Conservation (phyloP, 1,140 invertebrate species). For the Eupristina koningsbergeri region DNA sequence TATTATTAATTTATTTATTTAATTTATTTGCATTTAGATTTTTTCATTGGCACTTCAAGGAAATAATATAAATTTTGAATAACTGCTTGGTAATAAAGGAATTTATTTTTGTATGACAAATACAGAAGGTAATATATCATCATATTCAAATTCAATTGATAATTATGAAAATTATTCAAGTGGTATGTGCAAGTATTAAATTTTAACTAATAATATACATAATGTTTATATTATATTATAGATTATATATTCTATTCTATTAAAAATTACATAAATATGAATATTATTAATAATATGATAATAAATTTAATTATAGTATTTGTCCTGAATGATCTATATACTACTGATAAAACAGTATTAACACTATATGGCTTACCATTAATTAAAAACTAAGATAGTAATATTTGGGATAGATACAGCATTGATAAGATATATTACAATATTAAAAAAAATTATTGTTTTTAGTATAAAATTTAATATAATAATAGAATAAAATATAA, state of each 20-base stretch:
- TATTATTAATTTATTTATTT: neutral
- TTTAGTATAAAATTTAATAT: constrained; percentile 28
- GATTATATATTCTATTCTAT: constrained; percentile 55
- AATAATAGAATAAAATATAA: too few relatives aligned
- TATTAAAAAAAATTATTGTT: constrained; percentile 63
- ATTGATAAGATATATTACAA: constrained; percentile 83
- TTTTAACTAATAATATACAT: neutral
- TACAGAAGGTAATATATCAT: constrained; percentile 97
- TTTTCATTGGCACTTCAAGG: constrained; percentile 97
- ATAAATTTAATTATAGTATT: constrained; percentile 82
- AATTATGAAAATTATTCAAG: constrained; percentile 93
- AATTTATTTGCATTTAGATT: constrained; percentile 95
- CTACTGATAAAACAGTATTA: constrained; percentile 94
- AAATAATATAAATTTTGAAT: constrained; percentile 90
- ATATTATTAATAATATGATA: constrained; percentile 99
- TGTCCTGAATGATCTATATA: constrained; percentile 96
- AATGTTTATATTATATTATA: constrained; percentile 10
- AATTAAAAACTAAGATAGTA: constrained; percentile 96
- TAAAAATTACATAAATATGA: constrained; percentile 93
- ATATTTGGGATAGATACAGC: constrained; percentile 93
- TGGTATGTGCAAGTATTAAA: constrained; percentile 75
- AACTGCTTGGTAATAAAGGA: constrained; percentile 92
- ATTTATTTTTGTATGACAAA: constrained; percentile 97
- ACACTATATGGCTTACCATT: constrained; percentile 93
- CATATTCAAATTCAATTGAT: constrained; percentile 96